Base-by-base conservation (phyloP, 2,888 invertebrate genomes). In the Diogma glabrata region DNA sequence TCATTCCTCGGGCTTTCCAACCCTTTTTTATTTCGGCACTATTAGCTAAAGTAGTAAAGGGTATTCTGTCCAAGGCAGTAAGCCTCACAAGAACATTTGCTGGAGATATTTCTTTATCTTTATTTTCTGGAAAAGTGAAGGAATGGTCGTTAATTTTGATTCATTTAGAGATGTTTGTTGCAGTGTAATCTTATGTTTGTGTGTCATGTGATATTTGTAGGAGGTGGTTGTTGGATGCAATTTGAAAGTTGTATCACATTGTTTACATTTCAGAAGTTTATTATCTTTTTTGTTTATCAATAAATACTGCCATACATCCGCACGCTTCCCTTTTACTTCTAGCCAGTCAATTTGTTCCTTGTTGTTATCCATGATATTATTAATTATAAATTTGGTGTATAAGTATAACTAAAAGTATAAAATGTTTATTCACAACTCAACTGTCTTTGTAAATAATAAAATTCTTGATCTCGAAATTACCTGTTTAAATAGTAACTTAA, bases 151-250 rank as follows among this genome's bases (percentile, higher is more conserved):
- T 8, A 38, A 38, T 6, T 14, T 17, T 38, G 16, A 38, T 38
- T 16, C 3, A 17, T 17, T 38, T 38, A 10, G 16, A 38, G 16
- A 17, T 38, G 38, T 38, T 38, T 16, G 38, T 14, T 38, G 16
- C 19, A 19, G 6, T 38, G 16, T 14, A n/a, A n/a, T n/a, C n/a
- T 47, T 28, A 28, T 47, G 47, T 28, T 47, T 47, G 28, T 47
- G 28, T 47, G 26, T 16, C 47, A 47, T 28, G 17, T 47, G 47
- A 47, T 28, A 47, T 19, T 19, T 47, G 4, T 47, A 47, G 24
- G 47, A 28, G 14, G 47, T 47, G 14, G 47, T 47, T 16, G 28
- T 17, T 17, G 14, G 9, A 47, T 38, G 38, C 16, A 38, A 16
- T 38, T 38, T 38, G 19, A 38, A 38, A 8, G 19, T 38, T n/a